A percentile compares a stretch with the other conserved stretches of the same genome.
Conservation (phyloP, 2,797 vertebrate genomes). For the Molothrus ater region DNA sequence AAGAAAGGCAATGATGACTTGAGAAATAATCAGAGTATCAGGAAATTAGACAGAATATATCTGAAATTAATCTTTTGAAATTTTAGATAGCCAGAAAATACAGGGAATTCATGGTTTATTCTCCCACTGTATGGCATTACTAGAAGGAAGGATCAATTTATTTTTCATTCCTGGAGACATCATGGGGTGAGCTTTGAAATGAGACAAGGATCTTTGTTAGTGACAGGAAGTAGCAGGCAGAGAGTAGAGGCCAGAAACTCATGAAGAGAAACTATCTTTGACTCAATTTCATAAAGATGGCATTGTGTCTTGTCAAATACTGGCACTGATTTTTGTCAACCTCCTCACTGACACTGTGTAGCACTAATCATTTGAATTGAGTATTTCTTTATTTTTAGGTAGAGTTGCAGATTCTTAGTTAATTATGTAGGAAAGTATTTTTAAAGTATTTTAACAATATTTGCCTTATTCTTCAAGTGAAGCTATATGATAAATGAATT, state of each 20-base stretch:
- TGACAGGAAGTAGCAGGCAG: neutral
- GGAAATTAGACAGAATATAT: neutral
- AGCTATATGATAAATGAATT: neutral
- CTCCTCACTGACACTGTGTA: neutral
- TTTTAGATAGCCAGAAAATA: neutral
- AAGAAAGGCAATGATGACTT: neutral
- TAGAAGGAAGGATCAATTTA: neutral
- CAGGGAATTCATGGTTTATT: neutral
- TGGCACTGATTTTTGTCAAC: neutral
- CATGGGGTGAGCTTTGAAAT: neutral
- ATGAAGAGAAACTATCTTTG: neutral
- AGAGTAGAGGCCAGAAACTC: neutral
- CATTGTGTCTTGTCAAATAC: neutral
- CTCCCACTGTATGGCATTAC: neutral
- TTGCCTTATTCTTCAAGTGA: neutral
- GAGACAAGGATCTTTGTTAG: neutral
- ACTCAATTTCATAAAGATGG: neutral
- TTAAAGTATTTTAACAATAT: neutral
- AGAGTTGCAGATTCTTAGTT: neutral
- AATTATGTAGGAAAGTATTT: neutral
- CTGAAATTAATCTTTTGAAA: neutral
- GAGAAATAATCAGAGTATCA: neutral
- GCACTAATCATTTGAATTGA: neutral
- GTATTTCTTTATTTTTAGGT: neutral
- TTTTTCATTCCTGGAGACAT: neutral